A percentile compares a stretch with the other conserved stretches of the same genome.
Conservation (phyloP, 1,140 invertebrate genomes). For the Prorops nasuta region DNA sequence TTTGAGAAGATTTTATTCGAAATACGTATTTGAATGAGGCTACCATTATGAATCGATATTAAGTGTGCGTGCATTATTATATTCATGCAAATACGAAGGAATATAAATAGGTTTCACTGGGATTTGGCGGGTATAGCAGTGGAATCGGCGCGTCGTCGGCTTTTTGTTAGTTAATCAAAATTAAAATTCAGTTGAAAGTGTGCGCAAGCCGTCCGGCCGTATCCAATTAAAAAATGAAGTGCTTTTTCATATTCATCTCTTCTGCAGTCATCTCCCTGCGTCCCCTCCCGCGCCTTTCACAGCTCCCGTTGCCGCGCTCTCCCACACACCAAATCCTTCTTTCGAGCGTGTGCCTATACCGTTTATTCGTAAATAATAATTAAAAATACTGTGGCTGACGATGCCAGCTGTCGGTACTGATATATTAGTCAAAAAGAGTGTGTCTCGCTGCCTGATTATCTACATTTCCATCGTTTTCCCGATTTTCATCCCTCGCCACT, state of each 20-base stretch:
- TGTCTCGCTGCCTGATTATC: constrained; percentile 13
- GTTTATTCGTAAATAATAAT: constrained; percentile 42
- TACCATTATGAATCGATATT: too few relatives aligned
- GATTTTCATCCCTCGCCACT: neutral
- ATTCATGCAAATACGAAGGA: too few relatives aligned
- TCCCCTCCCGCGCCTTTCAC: neutral
- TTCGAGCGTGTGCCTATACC: constrained; percentile 9
- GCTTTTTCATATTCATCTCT: constrained; percentile 40
- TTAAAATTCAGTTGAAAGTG: constrained; percentile 36
- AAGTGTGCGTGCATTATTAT: too few relatives aligned
- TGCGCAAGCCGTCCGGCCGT: constrained; percentile 9
- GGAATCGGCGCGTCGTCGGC: constrained; percentile 8
- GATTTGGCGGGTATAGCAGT: neutral
- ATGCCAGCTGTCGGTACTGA: constrained; percentile 12
- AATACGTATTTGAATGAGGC: too few relatives aligned
- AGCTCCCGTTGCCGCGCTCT: neutral
- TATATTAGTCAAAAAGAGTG: constrained; percentile 17
- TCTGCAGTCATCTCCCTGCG: neutral
- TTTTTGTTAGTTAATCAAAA: constrained; percentile 35
- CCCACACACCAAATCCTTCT: neutral
- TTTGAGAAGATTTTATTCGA: too few relatives aligned
- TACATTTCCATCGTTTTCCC: constrained; percentile 29
- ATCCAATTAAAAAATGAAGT: constrained; percentile 42
- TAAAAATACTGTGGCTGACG: constrained; percentile 34
- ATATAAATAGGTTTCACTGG: neutral